Conservation (phyloP, 2,888 invertebrate species). For the Zaprionus obscuricornis region DNA sequence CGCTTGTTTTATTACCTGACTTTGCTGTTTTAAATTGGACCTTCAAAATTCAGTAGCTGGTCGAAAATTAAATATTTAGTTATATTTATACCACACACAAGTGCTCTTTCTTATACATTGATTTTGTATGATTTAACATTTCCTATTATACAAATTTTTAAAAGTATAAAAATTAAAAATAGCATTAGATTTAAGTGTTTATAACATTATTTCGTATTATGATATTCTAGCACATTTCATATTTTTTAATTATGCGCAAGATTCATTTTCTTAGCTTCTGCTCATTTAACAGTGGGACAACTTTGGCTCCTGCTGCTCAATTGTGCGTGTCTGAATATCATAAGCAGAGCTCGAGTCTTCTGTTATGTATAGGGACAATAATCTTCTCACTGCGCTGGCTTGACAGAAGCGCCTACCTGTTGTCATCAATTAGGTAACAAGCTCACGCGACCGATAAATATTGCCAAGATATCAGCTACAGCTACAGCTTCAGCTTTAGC, state of each 20-base stretch:
- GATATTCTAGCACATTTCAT: too few species aligned
- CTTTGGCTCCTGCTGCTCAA: slow-evolving; percentile 54
- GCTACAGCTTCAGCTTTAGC: slow-evolving; percentile 18
- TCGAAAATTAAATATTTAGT: slow-evolving; percentile 24
- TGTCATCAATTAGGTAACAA: slow-evolving; percentile 83
- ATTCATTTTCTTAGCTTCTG: too few species aligned
- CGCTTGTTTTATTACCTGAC: slow-evolving; percentile 59
- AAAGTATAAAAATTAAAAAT: too few species aligned
- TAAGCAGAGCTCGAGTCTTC: slow-evolving; percentile 38
- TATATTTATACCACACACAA: slow-evolving; percentile 33
- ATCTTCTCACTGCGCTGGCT: slow-evolving; percentile 32
- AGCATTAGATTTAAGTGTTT: too few species aligned
- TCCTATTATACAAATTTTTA: too few species aligned
- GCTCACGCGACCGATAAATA: slow-evolving; percentile 81
- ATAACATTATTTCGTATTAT: too few species aligned
- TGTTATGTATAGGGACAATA: slow-evolving; percentile 37
- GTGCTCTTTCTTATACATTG: too few species aligned
- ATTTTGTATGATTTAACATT: too few species aligned
- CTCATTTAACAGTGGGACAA: slow-evolving; percentile 35
- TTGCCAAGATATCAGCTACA: slow-evolving; percentile 28
- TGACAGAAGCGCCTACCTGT: slow-evolving; percentile 82
- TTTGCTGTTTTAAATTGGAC: slow-evolving; percentile 14
- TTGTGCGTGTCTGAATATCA: slow-evolving; percentile 62
- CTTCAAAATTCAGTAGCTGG: slow-evolving; percentile 51
- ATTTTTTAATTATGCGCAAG: too few species aligned